Conservation (phyloP, 2,797 vertebrate species). For the Amniataba percoides region DNA sequence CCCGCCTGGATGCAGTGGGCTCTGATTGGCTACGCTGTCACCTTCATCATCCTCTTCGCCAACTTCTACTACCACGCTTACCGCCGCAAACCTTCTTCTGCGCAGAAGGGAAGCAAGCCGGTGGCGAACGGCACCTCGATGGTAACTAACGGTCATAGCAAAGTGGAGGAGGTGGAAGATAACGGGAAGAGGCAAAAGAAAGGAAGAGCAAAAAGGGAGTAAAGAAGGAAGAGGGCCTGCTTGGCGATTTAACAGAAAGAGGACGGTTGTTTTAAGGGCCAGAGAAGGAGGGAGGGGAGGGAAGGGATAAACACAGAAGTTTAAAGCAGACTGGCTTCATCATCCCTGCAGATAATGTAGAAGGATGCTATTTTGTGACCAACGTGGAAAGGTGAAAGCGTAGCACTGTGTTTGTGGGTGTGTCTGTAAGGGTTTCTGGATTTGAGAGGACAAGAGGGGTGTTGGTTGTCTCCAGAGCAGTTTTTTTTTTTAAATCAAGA, state of each 20-base stretch:
- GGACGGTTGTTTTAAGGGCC: conserved; percentile 63
- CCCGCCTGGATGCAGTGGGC: conserved; percentile 99
- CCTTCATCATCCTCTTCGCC: conserved; percentile 97
- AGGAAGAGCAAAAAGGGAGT: conserved; percentile 93
- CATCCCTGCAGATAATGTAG: conserved; percentile 57
- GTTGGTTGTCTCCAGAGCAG: conserved; percentile 60
- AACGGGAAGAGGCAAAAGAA: conserved; percentile 91
- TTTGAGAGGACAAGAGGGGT: conserved; percentile 51
- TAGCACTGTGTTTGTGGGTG: conserved; percentile 67
- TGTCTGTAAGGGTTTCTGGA: conserved; percentile 67
- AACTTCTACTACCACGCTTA: conserved; percentile 99
- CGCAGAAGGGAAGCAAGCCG: conserved; percentile 85
- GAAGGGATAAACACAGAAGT: conserved; percentile 36
- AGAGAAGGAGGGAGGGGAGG: conserved; percentile 40
- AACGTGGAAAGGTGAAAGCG: conserved; percentile 55
- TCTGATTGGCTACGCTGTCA: conserved; percentile 94
- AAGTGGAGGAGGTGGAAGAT: conserved; percentile 85
- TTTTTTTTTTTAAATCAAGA: conserved; percentile 52
- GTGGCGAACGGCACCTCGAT: conserved; percentile 84
- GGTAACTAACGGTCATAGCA: conserved; percentile 89
- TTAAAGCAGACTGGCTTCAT: conserved; percentile 47
- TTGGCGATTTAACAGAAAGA: conserved; percentile 78
- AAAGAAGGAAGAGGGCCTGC: conserved; percentile 61
- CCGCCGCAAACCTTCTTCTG: conserved; percentile 86
- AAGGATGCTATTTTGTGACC: conserved; percentile 68